Evolutionary conservation across 2,113 vertebrate genomes (phyloP), one percentile per base, ranked within the genome.

Genomic region (Silurus asotus): DNA sequence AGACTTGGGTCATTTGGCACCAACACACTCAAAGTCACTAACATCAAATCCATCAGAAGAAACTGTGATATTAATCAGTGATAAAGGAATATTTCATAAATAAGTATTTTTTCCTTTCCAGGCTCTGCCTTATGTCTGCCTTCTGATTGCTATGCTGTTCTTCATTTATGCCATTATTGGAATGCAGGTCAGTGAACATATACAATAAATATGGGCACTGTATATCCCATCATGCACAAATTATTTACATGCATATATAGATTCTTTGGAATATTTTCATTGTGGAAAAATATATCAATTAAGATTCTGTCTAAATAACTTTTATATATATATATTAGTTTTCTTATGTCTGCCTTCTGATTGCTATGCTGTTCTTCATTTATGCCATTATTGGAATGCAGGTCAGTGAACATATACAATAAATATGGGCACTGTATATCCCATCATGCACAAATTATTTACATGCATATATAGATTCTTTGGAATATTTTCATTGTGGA

Each of bases 381-480:
- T 99, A 99, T 1, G 97, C 97, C 92, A 99, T 99, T 89, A 98
- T 99, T 19, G 98, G 98, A 88, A 99, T 99, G 98, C 98, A 99
- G 96, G 98, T 99, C 13, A 85, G 74, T 83, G 72, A 53, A 17
- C 65, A 56, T 56, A 8, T 51, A 17, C 25, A n/a, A 17, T 37
- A 51, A 75, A 76, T 53, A 81, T 49, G n/a, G 17, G 53, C 48
- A 49, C 1, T 25, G 7, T 58, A 25, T 77, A 14, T 56, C 23
- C 13, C n/a, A 25, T 11, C 2, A 77, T 55, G 49, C 11, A 6
- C 51, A 28, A 77, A 56, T 17, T n/a, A 56, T 17, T 77, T 15
- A 55, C 8, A 77, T 3, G 6, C 23, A 55, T 25, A 7, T 20
- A 28, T 51, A n/a, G 1, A 25, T 51, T 75, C 45, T 74, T 48